Base-by-base conservation (phyloP, 2,888 invertebrate species). In the Tachina grossa region DNA sequence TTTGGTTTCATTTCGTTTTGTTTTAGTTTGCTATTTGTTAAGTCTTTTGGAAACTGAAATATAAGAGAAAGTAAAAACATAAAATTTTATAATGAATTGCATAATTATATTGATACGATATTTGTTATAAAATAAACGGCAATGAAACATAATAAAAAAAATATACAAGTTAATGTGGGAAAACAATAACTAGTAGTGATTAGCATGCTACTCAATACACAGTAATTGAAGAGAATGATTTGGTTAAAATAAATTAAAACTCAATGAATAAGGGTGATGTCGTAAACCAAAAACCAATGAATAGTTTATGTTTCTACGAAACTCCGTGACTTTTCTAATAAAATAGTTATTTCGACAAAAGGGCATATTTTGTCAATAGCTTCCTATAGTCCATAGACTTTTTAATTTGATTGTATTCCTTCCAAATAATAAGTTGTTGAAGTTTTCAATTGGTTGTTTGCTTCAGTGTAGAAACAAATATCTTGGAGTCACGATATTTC, bases 21-120 rank as follows among this genome's bases (percentile, higher is more conserved):
- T 49, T n/a, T 45, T 51, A 49, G 1, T 9, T 61, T 61, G 57
- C 78, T 85, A 74, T 79, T 83, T 75, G 19, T 74, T 76, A 79
- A 79, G 75, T 75, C 83, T 85, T 85, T 85, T 85, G 85, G 78
- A 79, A 85, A 85, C 85, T 85, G 85, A 85, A 85, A 83, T 83
- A 76, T 83, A 85, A 85, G 57, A 85, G 82, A 85, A 78, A 85
- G 66, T 74, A 74, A 82, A 78, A 80, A 66, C 51, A 78, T 78
- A 85, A 82, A 57, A 85, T 41, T 78, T 41, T 76, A 53, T 82
- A 59, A 85, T 78, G 74, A 66, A 14, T 59, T 65, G 49, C 74
- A 63, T 65, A 59, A 71, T 53, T 45, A 69, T 22, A 16, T 45
- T 57, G 31, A 49, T 16, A 69, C 1, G n/a, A 45, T 22, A 51